These are phyloP conservation scores for Taeniopygia guttata DNA, from an alignment of 2,797 vertebrate species.

Conservation along the genomic window DNA sequence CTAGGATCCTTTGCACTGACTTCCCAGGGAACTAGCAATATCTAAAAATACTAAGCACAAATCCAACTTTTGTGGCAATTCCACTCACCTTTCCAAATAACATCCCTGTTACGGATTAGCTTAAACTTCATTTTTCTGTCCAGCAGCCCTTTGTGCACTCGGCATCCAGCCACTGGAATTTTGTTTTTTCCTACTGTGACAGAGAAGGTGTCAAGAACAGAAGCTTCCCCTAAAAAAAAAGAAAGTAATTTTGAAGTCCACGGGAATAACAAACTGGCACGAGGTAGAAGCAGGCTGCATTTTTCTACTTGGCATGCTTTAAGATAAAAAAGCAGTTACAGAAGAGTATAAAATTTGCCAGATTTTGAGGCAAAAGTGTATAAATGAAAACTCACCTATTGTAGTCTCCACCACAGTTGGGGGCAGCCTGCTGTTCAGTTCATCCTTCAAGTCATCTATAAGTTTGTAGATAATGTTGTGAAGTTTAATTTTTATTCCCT, in stretches of 20 bases:
- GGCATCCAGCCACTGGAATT: conserved; percentile 89
- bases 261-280: neutral
- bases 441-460: conserved; percentile 86
- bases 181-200: conserved; percentile 88
- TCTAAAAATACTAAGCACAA: neutral
- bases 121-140: conserved; percentile 85
- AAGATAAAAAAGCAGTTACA: neutral
- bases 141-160: conserved; percentile 89
- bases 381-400: conserved; percentile 74
- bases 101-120: conserved; percentile 74
- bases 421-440: conserved; percentile 82
- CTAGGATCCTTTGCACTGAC: rapidly evolving
- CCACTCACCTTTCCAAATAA: conserved; percentile 89
- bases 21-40: neutral
- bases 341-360: neutral
- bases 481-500: conserved; percentile 81
- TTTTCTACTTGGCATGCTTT: neutral
- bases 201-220: conserved; percentile 82
- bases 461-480: conserved; percentile 90
- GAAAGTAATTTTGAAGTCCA: neutral
- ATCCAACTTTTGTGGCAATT: rapidly evolving
- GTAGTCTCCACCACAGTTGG: conserved; percentile 63
- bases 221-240: conserved; percentile 81
- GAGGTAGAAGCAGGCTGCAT: neutral
- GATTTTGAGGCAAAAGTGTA: neutral